These are phyloP conservation scores for Marasmarcha lunaedactyla DNA, from an alignment of 2,888 invertebrate genomes.

Conservation along the genomic window DNA sequence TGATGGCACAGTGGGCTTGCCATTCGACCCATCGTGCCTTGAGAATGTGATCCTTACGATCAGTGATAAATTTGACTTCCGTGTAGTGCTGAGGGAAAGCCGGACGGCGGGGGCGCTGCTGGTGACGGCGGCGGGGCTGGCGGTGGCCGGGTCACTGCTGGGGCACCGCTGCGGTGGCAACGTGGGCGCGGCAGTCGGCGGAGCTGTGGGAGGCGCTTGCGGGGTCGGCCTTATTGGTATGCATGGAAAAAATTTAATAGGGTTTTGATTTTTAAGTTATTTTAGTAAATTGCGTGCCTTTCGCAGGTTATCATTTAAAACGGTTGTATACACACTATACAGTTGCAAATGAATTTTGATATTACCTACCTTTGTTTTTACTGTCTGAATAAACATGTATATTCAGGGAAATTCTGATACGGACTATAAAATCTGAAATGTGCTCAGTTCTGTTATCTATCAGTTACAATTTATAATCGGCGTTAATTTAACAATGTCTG, in stretches of 20 bases:
- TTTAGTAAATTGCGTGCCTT: neutral
- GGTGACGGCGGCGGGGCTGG: constrained; percentile 41
- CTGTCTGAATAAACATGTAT: too few species aligned
- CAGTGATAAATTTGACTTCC: constrained; percentile 46
- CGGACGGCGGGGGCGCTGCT: constrained; percentile 31
- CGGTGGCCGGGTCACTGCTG: constrained; percentile 45
- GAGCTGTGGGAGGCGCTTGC: constrained; percentile 49
- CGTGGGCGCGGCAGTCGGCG: constrained; percentile 46
- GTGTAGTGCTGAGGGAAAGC: constrained; percentile 34
- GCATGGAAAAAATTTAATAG: constrained; percentile 13
- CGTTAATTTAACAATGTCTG: too few species aligned
- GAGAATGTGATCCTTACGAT: constrained; percentile 45
- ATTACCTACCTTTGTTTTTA: too few species aligned
- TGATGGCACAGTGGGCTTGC: constrained; percentile 16
- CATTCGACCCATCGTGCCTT: constrained; percentile 36
- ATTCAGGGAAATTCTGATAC: too few species aligned
- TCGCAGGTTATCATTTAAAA: too few species aligned
- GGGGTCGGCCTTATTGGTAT: constrained; percentile 50
- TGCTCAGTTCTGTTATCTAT: too few species aligned
- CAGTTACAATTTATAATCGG: too few species aligned
- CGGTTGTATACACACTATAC: too few species aligned
- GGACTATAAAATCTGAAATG: too few species aligned
- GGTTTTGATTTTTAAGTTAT: neutral
- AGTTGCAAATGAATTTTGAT: too few species aligned
- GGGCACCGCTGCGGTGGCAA: constrained; percentile 52